Percentiles rank a stretch among this genome's conserved stretches.
These are phyloP conservation scores for Phalacrocorax pelagicus DNA, from an alignment of 2,113 vertebrate genomes.

Conservation along the genomic window DNA sequence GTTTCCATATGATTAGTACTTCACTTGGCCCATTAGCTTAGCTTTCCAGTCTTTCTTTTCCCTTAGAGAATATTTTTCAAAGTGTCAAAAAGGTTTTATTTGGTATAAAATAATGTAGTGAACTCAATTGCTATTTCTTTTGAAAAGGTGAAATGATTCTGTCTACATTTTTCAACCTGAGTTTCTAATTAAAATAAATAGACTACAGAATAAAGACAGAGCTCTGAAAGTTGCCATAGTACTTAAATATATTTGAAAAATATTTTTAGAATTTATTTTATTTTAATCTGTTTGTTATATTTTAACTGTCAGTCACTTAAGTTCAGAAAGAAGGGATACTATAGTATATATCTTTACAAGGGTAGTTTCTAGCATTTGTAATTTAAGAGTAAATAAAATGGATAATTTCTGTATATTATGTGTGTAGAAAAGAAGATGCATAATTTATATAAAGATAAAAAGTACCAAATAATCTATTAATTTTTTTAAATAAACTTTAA, in stretches of 20 bases:
- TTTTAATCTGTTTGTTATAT: neutral
- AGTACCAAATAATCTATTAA: neutral
- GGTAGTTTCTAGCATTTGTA: neutral
- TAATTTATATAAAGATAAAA: neutral
- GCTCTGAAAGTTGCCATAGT: neutral
- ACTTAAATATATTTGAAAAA: neutral
- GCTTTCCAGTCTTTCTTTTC: neutral
- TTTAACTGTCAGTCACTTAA: neutral
- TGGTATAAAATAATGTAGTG: neutral
- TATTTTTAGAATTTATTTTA: neutral
- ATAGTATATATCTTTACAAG: neutral
- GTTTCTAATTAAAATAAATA: neutral
- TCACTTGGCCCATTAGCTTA: neutral
- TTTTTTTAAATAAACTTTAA: neutral
- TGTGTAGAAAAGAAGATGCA: neutral
- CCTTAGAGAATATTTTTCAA: neutral
- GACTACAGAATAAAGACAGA: neutral
- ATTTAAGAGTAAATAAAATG: neutral
- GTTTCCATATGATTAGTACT: neutral
- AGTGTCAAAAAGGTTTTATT: neutral
- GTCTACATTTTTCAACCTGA: neutral
- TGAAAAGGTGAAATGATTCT: neutral
- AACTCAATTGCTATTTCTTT: neutral
- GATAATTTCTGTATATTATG: neutral
- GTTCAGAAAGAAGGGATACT: neutral